phyloP scores from a whole-genome alignment of 2,888 invertebrate species.

The Cantharis rustica region DNA sequence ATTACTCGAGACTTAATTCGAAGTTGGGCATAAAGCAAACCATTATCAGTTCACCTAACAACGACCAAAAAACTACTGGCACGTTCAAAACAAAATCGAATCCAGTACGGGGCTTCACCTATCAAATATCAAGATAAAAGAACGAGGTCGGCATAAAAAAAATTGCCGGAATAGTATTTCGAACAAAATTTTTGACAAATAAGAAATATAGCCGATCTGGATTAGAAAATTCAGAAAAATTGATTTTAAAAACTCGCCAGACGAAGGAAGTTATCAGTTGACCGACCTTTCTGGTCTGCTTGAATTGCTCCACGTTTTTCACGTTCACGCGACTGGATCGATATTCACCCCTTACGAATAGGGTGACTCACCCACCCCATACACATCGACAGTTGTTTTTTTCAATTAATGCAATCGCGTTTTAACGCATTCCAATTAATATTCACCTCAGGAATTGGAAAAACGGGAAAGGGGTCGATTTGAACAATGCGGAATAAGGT shows the following conservation, averaged over 20 bases:
- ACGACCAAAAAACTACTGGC: not conserved
- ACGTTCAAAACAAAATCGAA: conserved; percentile 1
- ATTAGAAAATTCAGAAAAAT: not conserved
- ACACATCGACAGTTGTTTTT: conserved; percentile 5
- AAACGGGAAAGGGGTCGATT: not conserved
- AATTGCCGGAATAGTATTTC: not conserved
- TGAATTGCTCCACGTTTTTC: not conserved
- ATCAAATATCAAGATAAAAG: not conserved
- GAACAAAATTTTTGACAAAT: not conserved
- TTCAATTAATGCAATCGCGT: not conserved
- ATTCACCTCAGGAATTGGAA: not conserved
- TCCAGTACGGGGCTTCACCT: conserved; percentile 1
- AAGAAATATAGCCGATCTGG: not conserved
- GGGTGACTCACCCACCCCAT: conserved; percentile 8
- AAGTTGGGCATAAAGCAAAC: conserved; percentile 7
- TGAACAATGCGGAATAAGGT: not conserved
- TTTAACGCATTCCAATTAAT: not conserved
- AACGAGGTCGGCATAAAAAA: not conserved
- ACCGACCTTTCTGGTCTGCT: conserved; percentile 4
- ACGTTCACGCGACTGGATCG: not conserved
- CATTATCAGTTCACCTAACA: conserved; percentile 1
- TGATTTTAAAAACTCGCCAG: not conserved
- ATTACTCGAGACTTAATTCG: not conserved
- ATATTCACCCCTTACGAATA: not conserved
- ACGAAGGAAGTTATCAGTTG: not conserved